Evolutionary conservation across 2,113 vertebrate species (phyloP).

Genomic region (Tetrao urogallus): DNA sequence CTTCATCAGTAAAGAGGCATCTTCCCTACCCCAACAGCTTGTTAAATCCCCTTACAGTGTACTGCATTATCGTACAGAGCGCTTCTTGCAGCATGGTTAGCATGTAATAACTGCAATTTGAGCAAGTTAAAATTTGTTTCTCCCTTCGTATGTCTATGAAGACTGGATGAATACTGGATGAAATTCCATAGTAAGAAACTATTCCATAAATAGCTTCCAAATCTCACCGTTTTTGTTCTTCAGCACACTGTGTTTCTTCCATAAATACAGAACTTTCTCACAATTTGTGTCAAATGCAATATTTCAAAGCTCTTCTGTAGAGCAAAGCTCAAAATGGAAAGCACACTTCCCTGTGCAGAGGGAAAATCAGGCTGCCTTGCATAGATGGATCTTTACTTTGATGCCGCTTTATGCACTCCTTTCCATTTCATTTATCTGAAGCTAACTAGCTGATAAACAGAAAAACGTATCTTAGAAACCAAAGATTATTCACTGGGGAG

Average conservation of each 20-base stretch:
- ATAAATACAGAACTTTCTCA: conserved; percentile 17
- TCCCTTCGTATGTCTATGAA: background rate
- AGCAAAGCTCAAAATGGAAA: background rate
- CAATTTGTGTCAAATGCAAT: conserved; percentile 18
- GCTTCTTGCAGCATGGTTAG: background rate
- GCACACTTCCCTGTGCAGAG: background rate
- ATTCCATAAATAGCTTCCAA: background rate
- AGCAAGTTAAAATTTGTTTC: background rate
- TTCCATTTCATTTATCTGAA: conserved; percentile 22
- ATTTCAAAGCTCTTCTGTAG: conserved; percentile 8
- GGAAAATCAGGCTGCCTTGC: background rate
- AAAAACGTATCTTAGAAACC: conserved; percentile 51
- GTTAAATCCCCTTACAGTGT: background rate
- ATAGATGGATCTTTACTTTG: background rate
- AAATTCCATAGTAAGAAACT: conserved; percentile 2
- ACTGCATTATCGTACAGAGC: background rate
- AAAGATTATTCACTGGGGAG: conserved; percentile 27
- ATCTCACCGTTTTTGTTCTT: background rate
- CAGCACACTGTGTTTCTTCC: background rate
- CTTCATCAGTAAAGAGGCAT: background rate
- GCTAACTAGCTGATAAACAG: conserved; percentile 56
- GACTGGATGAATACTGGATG: conserved; percentile 1
- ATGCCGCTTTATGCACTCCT: background rate
- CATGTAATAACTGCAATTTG: conserved; percentile 1
- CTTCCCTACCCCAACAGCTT: background rate